A percentile compares a stretch with the other conserved stretches of the same genome.
Evolutionary conservation across 1,140 invertebrate species (phyloP).

Genomic region (Mycetomoellerius zeteki): DNA sequence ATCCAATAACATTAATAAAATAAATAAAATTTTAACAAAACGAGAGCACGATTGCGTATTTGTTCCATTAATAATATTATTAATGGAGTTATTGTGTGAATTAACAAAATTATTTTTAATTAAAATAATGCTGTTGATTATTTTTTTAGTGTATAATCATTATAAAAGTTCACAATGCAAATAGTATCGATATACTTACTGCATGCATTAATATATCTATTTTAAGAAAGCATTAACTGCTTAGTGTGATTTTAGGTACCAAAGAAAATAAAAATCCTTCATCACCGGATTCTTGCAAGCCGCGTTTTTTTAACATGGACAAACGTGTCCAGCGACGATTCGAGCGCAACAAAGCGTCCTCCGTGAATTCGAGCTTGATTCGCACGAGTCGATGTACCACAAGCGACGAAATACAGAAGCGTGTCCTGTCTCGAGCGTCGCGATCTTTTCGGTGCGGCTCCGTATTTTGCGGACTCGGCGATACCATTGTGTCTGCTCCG

Average conservation of each 20-base stretch:
- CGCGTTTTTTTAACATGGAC: not conserved
- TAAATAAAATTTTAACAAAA: too few relatives aligned
- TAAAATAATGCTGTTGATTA: too few relatives aligned
- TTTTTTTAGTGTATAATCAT: too few relatives aligned
- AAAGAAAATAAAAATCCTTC: constrained; percentile 23
- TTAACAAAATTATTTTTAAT: too few relatives aligned
- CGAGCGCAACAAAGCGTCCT: not conserved
- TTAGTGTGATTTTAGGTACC: not conserved
- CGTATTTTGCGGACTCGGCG: constrained; percentile 68
- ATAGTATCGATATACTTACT: not conserved
- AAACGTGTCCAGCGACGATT: constrained; percentile 15
- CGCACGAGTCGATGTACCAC: constrained; percentile 31
- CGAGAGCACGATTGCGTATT: too few relatives aligned
- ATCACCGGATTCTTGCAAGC: not conserved
- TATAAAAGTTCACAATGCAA: not conserved
- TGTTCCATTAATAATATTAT: too few relatives aligned
- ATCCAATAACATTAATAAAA: too few relatives aligned
- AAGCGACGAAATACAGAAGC: constrained; percentile 29
- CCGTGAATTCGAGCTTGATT: constrained; percentile 47
- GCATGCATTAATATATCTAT: not conserved
- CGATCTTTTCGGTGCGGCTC: constrained; percentile 59
- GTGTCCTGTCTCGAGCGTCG: constrained; percentile 28
- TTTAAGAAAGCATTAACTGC: not conserved
- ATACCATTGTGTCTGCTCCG: constrained; percentile 72
- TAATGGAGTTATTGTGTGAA: too few relatives aligned